A percentile compares a stretch with the other conserved stretches of the same genome.
These are phyloP conservation scores for Urocitellus parryii DNA, from an alignment of 2,113 vertebrate species.

Conservation along the genomic window DNA sequence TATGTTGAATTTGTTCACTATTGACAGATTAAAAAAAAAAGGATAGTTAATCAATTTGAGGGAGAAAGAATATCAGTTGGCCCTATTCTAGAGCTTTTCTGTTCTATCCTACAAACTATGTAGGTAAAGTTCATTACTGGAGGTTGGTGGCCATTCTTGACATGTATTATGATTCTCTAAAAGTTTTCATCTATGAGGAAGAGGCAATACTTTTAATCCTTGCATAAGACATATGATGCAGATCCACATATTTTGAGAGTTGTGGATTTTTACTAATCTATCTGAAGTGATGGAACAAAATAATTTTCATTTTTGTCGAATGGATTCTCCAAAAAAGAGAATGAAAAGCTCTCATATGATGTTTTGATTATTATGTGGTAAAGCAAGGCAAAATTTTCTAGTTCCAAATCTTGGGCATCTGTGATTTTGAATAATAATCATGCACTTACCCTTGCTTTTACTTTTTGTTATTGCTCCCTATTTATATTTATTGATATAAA, in stretches of 20 bases:
- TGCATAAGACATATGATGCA: background rate
- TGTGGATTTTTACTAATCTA: background rate
- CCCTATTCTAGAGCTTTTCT: background rate
- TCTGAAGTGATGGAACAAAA: background rate
- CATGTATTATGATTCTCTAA: background rate
- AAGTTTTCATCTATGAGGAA: background rate
- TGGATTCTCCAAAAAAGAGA: background rate
- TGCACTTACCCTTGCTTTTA: constrained; percentile 67
- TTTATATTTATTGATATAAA: constrained; percentile 71
- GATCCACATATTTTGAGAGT: background rate
- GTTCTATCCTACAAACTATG: background rate
- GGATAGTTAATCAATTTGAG: constrained; percentile 58
- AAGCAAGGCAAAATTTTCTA: background rate
- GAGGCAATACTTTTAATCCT: background rate
- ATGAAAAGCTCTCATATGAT: background rate
- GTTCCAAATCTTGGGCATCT: background rate
- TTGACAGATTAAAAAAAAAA: constrained; percentile 47
- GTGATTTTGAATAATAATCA: constrained; percentile 21
- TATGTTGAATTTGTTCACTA: constrained; percentile 41
- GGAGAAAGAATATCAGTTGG: background rate
- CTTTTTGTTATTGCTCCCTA: constrained; percentile 57
- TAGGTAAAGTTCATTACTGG: background rate
- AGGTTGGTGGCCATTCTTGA: background rate
- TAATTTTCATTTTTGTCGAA: background rate
- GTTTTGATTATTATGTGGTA: background rate